Evolutionary conservation across 2,797 vertebrate species (phyloP).

Genomic region (Tokudaia tokunoshimensis): DNA sequence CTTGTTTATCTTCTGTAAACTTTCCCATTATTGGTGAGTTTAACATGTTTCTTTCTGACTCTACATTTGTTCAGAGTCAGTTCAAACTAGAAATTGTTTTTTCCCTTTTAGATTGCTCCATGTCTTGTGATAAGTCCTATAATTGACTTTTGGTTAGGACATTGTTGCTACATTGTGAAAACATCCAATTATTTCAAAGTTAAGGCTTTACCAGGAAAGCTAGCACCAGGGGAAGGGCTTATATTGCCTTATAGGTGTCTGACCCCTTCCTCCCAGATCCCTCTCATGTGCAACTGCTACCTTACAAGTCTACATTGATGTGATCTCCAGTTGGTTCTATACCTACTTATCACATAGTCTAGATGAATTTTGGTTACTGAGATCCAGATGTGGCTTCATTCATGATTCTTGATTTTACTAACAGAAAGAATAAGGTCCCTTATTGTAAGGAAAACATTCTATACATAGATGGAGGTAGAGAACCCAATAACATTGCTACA

Average conservation of each 20-base stretch:
- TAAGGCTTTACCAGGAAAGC: neutral
- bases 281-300: neutral
- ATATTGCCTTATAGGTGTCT: neutral
- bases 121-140: neutral
- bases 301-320: neutral
- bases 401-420: conserved; percentile 13
- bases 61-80: neutral
- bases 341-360: neutral
- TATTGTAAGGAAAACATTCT: neutral
- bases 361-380: conserved; percentile 1
- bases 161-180: neutral
- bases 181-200: neutral
- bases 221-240: neutral
- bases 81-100: neutral
- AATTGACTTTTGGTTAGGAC: neutral
- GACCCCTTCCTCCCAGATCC: neutral
- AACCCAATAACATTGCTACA: conserved; percentile 17
- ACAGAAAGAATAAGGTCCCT: neutral
- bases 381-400: neutral
- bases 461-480: neutral
- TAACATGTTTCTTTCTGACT: neutral
- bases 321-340: neutral
- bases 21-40: neutral
- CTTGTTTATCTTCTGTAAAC: neutral
- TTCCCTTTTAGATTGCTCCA: neutral